Conservation (phyloP, 1,140 invertebrate species). For the Bactericera cockerelli region DNA sequence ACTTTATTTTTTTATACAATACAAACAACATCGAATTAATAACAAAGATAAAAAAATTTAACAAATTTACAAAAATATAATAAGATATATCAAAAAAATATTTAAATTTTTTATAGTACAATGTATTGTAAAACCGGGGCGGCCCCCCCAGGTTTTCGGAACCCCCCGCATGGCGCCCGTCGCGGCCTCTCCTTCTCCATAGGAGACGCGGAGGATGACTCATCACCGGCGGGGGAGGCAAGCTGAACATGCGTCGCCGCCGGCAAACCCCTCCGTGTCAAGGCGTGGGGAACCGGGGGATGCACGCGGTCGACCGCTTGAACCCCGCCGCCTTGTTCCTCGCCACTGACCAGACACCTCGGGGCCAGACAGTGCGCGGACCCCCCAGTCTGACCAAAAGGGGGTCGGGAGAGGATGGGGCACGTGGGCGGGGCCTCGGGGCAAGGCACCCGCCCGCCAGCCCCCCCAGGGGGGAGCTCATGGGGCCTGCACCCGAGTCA, state of each 20-base stretch:
- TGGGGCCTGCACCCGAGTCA: too few relatives aligned
- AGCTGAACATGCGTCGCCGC: not conserved
- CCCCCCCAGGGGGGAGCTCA: too few relatives aligned
- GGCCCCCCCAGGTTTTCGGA: too few relatives aligned
- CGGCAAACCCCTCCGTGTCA: not conserved
- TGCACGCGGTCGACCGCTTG: too few relatives aligned
- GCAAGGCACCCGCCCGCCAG: constrained; percentile 38
- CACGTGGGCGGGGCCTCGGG: constrained; percentile 41
- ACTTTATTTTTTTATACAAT: too few relatives aligned
- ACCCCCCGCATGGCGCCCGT: too few relatives aligned
- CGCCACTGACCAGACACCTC: constrained; percentile 45
- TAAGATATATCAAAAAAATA: too few relatives aligned
- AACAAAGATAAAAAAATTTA: too few relatives aligned
- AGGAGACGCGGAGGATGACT: not conserved
- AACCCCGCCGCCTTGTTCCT: constrained; percentile 14
- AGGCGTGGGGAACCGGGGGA: not conserved
- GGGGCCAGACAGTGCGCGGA: constrained; percentile 31
- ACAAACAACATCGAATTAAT: too few relatives aligned
- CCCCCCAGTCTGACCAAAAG: constrained; percentile 6
- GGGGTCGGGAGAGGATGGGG: constrained; percentile 33
- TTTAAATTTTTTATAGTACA: too few relatives aligned
- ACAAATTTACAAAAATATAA: too few relatives aligned
- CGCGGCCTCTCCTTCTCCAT: not conserved
- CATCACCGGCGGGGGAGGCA: not conserved
- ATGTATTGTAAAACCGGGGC: too few relatives aligned